Base-by-base conservation (phyloP, 2,888 invertebrate species). In the Philereme transversata region DNA sequence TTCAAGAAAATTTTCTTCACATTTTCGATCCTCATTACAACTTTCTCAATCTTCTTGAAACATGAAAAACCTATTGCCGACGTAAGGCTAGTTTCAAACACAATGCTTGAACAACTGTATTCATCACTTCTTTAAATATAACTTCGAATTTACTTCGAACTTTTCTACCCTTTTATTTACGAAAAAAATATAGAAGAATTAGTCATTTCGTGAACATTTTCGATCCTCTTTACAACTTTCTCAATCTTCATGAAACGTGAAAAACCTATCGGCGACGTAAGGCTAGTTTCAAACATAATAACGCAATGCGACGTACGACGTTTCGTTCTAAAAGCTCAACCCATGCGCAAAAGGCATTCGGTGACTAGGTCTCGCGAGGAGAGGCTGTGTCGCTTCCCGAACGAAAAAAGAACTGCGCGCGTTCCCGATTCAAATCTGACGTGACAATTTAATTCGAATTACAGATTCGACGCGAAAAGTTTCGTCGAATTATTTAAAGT, bases 291-390 rank as follows among this genome's bases (percentile, higher is more conserved):
- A 72, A 76, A 77, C 76, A 73, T 75, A 78, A 77, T 86, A 90
- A 88, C 90, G 91, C 91, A 91, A 70, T 91, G 91, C 90, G 91
- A 86, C 90, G 84, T 90, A 90, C 81, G 88, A 70, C 88, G 79
- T 88, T 90, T 88, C 74, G 82, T 75, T 71, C 69, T 74, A 73
- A 64, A 69, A 63, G 69, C 67, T 70, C 71, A 78, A 79, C 86
- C 22, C 90, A 90, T 90, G 91, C 91, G 91, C 91, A 91, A 82
- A 88, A 82, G 85, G 85, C 88, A 90, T 84, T 88, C 87, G 82
- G 79, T 76, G 60, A 58, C 53, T 53, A 69, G 74, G 74, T 54
- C 44, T 51, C 62, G 58, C 45, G 52, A 60, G 48, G 69, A 50
- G 9, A 67, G 68, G 71, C 65, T 68, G 72, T 56, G 68, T 68